A percentile compares a stretch with the other conserved stretches of the same genome.
Evolutionary conservation across 2,888 invertebrate species (phyloP).

Genomic region (Malthinus flaveolus): DNA sequence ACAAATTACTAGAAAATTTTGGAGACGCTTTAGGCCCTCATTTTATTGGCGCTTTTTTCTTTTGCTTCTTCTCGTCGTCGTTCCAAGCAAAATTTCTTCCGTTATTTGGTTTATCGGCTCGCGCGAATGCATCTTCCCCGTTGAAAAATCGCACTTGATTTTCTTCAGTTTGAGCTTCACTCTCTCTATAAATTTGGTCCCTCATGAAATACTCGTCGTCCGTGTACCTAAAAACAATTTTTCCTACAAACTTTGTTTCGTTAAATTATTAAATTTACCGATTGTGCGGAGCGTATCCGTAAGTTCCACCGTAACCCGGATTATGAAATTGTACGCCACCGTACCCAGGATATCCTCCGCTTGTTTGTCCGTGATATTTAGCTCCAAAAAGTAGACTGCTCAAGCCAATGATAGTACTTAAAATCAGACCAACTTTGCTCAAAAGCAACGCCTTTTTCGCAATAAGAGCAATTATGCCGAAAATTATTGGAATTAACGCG

Average conservation of each 20-base stretch:
- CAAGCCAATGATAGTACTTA: constrained; percentile 70
- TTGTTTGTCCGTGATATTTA: constrained; percentile 35
- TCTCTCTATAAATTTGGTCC: constrained; percentile 50
- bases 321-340: constrained; percentile 11
- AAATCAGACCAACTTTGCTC: constrained; percentile 72
- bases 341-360: constrained; percentile 38
- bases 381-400: constrained; percentile 51
- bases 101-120: constrained; percentile 20
- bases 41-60: constrained; percentile 17
- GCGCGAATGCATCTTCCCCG: constrained; percentile 28
- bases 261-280: not conserved
- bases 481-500: constrained; percentile 72
- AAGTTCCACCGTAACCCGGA: constrained; percentile 30
- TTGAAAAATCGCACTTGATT: constrained; percentile 39
- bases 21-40: too few species aligned
- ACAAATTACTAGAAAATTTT: too few species aligned
- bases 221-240: constrained; percentile 36
- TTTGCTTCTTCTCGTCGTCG: constrained; percentile 45
- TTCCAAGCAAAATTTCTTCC: constrained; percentile 54
- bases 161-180: constrained; percentile 28
- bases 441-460: constrained; percentile 78
- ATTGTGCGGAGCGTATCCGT: constrained; percentile 18
- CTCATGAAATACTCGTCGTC: constrained; percentile 39
- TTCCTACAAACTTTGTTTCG: not conserved
- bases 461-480: constrained; percentile 70